Evolutionary conservation across 2,888 invertebrate species (phyloP).

Genomic region (Agrilus biguttatus): DNA sequence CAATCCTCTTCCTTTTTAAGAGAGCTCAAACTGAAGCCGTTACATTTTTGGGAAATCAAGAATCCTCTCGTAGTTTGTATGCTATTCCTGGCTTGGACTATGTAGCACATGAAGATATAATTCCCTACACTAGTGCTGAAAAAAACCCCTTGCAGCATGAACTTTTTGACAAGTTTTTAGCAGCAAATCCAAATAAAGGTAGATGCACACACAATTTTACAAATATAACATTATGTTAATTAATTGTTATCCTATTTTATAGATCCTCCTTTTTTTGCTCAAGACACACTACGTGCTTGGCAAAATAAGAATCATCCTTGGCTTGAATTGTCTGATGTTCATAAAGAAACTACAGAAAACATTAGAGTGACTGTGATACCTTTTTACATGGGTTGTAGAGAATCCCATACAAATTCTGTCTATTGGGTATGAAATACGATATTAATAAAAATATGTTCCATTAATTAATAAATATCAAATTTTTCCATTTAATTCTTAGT

Average conservation of each 20-base stretch:
- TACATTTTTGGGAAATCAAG: constrained; percentile 91
- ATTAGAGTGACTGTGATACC: constrained; percentile 96
- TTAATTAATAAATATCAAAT: constrained; percentile 1
- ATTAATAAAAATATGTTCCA: neutral
- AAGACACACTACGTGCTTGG: constrained; percentile 88
- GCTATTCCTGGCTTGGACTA: constrained; percentile 96
- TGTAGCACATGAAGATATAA: constrained; percentile 93
- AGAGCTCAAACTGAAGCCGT: constrained; percentile 97
- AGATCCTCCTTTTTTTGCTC: constrained; percentile 77
- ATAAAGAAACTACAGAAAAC: constrained; percentile 92
- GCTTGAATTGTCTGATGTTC: constrained; percentile 92
- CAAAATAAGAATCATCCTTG: constrained; percentile 96
- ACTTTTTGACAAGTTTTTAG: constrained; percentile 89
- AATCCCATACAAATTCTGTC: constrained; percentile 79
- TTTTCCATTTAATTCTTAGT: constrained; percentile 37
- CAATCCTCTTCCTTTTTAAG: constrained; percentile 33
- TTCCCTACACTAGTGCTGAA: constrained; percentile 85
- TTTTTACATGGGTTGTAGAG: constrained; percentile 92
- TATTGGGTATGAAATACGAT: constrained; percentile 58
- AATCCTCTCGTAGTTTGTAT: constrained; percentile 85
- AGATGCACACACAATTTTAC: neutral
- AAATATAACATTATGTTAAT: too few species aligned
- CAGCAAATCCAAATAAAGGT: constrained; percentile 65
- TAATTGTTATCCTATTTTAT: constrained; percentile 5
- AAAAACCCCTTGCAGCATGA: constrained; percentile 86